Conservation (phyloP, 2,113 vertebrate genomes). For the Proteles cristata region DNA sequence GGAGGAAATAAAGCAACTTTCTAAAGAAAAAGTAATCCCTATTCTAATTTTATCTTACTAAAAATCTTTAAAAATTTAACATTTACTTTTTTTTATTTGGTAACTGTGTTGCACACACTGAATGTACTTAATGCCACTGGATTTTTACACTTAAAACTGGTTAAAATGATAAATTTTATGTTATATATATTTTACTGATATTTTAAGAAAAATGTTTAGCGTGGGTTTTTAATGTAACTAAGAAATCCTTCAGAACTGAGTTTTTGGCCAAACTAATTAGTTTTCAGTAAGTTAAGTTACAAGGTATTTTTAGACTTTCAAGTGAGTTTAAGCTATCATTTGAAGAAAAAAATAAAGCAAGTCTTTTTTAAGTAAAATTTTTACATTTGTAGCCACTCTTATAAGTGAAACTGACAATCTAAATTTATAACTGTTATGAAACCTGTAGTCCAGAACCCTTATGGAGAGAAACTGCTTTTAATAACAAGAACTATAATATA, state of each 20-base stretch:
- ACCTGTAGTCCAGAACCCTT: neutral
- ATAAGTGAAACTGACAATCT: conserved; percentile 25
- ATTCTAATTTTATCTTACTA: conserved; percentile 31
- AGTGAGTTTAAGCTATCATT: conserved; percentile 4
- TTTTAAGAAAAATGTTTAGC: conserved; percentile 14
- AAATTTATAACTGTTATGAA: conserved; percentile 28
- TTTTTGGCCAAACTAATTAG: conserved; percentile 8
- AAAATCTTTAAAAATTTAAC: conserved; percentile 23
- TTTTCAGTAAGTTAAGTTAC: conserved; percentile 42
- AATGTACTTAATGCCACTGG: conserved; percentile 2
- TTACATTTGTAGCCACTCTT: neutral
- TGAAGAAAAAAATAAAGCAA: conserved; percentile 25
- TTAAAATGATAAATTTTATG: conserved; percentile 28
- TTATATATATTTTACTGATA: conserved; percentile 3
- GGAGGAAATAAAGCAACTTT: conserved; percentile 84
- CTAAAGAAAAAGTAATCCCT: conserved; percentile 87
- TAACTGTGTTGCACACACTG: neutral
- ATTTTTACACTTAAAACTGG: conserved; percentile 20
- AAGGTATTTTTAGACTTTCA: conserved; percentile 24
- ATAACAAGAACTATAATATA: conserved; percentile 22
- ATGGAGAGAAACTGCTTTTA: neutral
- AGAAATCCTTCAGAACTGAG: conserved; percentile 11
- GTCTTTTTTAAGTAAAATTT: conserved; percentile 14
- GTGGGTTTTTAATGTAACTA: conserved; percentile 26
- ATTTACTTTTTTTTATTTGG: conserved; percentile 36